Base-by-base conservation (phyloP, 2,113 vertebrate genomes). In the Sander lucioperca region DNA sequence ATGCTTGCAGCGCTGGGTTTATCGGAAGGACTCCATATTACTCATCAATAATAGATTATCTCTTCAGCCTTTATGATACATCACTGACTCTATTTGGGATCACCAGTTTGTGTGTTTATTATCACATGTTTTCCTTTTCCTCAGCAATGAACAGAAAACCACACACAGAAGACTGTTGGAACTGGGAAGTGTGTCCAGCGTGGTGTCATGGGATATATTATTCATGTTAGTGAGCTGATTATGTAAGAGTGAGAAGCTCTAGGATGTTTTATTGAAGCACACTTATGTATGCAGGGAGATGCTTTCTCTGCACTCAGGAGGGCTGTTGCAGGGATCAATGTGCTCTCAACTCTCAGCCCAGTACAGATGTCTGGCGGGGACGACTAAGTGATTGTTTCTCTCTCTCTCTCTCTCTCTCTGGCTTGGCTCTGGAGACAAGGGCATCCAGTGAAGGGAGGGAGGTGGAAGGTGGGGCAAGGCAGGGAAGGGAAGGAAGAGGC, bases 11-110 rank as follows among this genome's bases (percentile, higher is more conserved):
- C 2, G 6, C 88, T 81, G 73, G 75, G 82, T 92, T 91, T 91
- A 93, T 84, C 36, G 85, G 87, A 92, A 91, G 83, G 79, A 84
- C 82, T 81, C 65, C 82, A 86, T 84, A 91, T 92, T 89, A 93
- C 88, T 93, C 89, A 93, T 94, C 87, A 83, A 90, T 93, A 90
- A 93, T 94, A 81, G 88, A 94, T 94, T 53, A 93, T 89, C 82
- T 89, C 82, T 27, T 82, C 84, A 86, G 88, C 70, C 86, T 74
- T 70, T 80, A 72, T 82, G 76, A 82, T 71, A 89, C 89, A 85
- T 56, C 45, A 61, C 39, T 61, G 64, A 36, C 80, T 85, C 62
- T 51, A 43, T 84, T 58, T 85, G 83, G 83, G 64, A 80, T 85
- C 16, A 61, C 43, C n/a, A 64, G 16, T n/a, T 30, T 81, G 65